phyloP scores from a whole-genome alignment of 2,113 vertebrate genomes.

The Actinemys pallida region DNA sequence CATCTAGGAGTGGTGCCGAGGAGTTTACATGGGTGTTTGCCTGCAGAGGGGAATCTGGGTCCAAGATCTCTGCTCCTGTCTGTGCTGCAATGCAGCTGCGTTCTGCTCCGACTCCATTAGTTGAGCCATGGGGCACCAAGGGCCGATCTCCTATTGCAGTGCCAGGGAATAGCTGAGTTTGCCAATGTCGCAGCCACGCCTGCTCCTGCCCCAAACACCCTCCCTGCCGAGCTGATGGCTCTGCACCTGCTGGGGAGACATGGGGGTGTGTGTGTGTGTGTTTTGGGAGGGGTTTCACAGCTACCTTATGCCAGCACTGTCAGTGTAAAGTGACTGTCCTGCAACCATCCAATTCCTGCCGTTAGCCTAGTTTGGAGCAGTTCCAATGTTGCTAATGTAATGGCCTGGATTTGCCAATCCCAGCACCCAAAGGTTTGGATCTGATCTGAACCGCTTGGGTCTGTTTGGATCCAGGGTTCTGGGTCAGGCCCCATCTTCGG shows the following conservation, averaged over 20 bases:
- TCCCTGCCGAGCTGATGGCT: background rate
- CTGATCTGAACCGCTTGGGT: background rate
- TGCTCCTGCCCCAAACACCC: background rate
- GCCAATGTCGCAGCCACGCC: background rate
- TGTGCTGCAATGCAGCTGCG: background rate
- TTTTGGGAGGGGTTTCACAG: background rate
- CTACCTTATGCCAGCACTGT: background rate
- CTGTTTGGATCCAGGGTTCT: background rate
- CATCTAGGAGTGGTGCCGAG: too few relatives aligned
- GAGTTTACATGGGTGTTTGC: background rate
- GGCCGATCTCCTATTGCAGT: too few relatives aligned
- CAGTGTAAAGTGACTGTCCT: rapidly evolving
- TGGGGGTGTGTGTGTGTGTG: background rate
- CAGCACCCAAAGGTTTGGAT: background rate
- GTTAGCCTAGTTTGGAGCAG: background rate
- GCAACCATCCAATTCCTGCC: background rate
- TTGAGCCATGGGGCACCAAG: background rate
- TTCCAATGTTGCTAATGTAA: background rate
- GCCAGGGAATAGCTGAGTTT: background rate
- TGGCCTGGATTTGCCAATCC: background rate
- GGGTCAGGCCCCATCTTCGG: background rate
- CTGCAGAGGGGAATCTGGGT: too few relatives aligned
- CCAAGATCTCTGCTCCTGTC: too few relatives aligned
- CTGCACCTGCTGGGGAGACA: background rate
- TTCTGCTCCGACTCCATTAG: background rate